Base-by-base conservation (phyloP, 2,888 invertebrate genomes). In the Conus canariensis region DNA sequence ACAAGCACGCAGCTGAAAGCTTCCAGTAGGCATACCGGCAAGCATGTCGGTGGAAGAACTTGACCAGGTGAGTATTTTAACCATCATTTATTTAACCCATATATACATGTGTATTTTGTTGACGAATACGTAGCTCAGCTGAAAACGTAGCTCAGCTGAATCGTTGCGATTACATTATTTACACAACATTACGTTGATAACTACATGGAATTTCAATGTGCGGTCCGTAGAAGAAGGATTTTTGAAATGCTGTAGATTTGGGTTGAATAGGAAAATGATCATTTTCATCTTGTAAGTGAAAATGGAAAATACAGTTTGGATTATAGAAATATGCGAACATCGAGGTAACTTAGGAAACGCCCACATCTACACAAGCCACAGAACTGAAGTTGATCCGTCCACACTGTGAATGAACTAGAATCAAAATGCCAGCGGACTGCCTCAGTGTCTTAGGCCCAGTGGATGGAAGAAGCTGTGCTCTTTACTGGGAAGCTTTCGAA, bases 11-110 rank as follows among this genome's bases (percentile, higher is more conserved):
- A 14, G 19, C 30, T 19, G 22, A 83, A 58, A 83, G 8, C 58
- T 10, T 19, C 56, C 25, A 83, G 2, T 45, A 45, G 45, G 45
- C 45, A 58, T 4, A 58, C 82, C 82, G 82, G 67, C 86, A 64
- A 67, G 25, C 59, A 89, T 89, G 89, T 89, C 89, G n/a, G 85
- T 25, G 14, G 89, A 89, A 59, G 89, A 89, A 60, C 89, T 89
- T 59, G 89, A 89, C n/a, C 89, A 89, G 89, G 89, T 89, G 77
- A 67, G 56, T 82, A 59, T 16, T n/a, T 14, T 80, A 10, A 7
- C 45, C 22, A 30, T 16, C 12, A 30, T 45, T 80, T 45, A 16
- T 14, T 74, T 25, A 9, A n/a, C 10, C 10, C 22, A 70, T 10
- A 9, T 74, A n/a, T 22, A 74, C n/a, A 8, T 22, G 8, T 22